phyloP scores from a whole-genome alignment of 92 coral and sea anemone species.

The Desmophyllum pertusum region DNA sequence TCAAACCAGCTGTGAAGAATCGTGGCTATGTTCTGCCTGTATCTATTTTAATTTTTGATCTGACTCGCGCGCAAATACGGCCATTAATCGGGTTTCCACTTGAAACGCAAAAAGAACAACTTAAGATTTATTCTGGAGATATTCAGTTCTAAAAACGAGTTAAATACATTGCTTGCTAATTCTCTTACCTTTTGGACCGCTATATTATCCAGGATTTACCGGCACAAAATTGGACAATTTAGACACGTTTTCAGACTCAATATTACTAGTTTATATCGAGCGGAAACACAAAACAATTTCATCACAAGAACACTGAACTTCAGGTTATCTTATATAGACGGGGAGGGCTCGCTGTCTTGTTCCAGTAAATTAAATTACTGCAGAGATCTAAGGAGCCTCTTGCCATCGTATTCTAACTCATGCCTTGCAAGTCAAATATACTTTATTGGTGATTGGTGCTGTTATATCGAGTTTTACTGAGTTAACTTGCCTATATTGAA shows the following conservation, averaged over 20 bases:
- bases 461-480: background rate
- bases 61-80: slow-evolving; percentile 13
- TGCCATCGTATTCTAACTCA: background rate
- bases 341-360: background rate
- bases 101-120: slow-evolving; percentile 25
- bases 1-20: background rate
- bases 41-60: slow-evolving; percentile 16
- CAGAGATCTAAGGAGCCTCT: background rate
- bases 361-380: background rate
- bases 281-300: background rate
- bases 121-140: slow-evolving; percentile 21
- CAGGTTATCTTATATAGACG: background rate
- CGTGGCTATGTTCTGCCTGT: background rate
- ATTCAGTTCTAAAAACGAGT: background rate
- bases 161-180: background rate
- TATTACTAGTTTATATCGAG: slow-evolving; percentile 1
- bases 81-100: slow-evolving; percentile 37
- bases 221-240: background rate
- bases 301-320: background rate
- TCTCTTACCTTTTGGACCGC: background rate
- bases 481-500: slow-evolving; percentile 2
- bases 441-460: background rate
- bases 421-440: background rate
- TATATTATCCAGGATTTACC: background rate
- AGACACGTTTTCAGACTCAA: background rate